Evolutionary conservation across 2,797 vertebrate species (phyloP).

Genomic region (Etheostoma nigrum): DNA sequence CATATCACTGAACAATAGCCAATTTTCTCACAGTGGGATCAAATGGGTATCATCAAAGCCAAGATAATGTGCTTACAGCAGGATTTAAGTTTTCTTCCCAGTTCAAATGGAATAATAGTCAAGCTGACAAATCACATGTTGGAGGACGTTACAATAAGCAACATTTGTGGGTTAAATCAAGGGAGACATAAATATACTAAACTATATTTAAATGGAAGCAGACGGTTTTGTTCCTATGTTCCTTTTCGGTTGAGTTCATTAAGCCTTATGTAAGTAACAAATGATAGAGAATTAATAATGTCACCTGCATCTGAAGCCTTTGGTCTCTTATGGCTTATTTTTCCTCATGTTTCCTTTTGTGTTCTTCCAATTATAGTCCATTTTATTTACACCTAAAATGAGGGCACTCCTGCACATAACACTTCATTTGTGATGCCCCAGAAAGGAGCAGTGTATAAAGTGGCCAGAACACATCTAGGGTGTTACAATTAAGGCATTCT

Average conservation of each 20-base stretch:
- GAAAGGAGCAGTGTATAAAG: constrained; percentile 48
- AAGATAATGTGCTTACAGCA: constrained; percentile 14
- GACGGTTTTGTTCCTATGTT: background rate
- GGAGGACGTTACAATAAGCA: constrained; percentile 2
- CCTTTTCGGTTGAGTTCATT: background rate
- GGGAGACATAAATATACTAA: background rate
- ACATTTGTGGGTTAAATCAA: background rate
- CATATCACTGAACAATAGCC: constrained; percentile 38
- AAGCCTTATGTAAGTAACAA: background rate
- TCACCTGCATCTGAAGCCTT: constrained; percentile 10
- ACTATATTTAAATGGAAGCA: constrained; percentile 9
- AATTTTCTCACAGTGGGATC: constrained; percentile 37
- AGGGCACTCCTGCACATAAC: constrained; percentile 55
- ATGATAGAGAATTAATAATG: constrained; percentile 6
- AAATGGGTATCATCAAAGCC: constrained; percentile 41
- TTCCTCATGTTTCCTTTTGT: constrained; percentile 10
- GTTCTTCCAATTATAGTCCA: constrained; percentile 50
- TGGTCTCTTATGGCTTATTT: constrained; percentile 16
- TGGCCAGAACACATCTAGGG: constrained; percentile 42
- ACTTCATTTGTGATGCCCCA: constrained; percentile 62
- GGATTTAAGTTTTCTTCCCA: constrained; percentile 4
- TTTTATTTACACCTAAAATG: constrained; percentile 64
- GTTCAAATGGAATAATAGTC: constrained; percentile 19
- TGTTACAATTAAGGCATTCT: constrained; percentile 56
- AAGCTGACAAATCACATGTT: constrained; percentile 19